phyloP scores from a whole-genome alignment of 2,797 vertebrate species.

The Heliangelus exortis region DNA sequence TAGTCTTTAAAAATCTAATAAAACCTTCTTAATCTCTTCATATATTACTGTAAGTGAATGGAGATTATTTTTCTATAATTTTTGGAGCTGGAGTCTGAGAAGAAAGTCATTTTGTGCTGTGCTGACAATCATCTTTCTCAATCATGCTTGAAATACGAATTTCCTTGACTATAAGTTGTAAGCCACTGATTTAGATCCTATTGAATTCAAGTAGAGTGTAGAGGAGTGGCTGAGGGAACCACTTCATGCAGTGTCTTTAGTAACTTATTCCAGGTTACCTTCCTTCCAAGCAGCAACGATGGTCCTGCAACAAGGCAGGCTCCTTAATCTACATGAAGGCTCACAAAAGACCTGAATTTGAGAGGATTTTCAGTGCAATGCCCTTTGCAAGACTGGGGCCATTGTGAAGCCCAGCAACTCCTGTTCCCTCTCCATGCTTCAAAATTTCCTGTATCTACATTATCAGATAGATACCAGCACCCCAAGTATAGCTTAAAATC shows the following conservation, averaged over 20 bases:
- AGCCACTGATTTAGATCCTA: neutral
- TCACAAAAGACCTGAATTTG: neutral
- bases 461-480: neutral
- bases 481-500: neutral
- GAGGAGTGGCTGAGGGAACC: neutral
- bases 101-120: conserved; percentile 2
- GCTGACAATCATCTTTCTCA: conserved; percentile 9
- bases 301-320: neutral
- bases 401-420: neutral
- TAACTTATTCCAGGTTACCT: neutral
- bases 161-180: neutral
- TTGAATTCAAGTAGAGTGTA: neutral
- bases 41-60: conserved; percentile 1
- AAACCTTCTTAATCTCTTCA: conserved; percentile 15
- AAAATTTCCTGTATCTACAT: neutral
- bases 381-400: neutral
- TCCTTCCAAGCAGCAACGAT: neutral
- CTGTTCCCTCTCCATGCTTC: neutral
- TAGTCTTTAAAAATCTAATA: neutral
- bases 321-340: neutral
- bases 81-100: neutral
- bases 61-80: conserved; percentile 27
- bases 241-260: neutral
- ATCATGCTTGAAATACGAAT: conserved; percentile 27
- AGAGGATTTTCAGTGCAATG: neutral